Evolutionary conservation across 2,113 vertebrate genomes (phyloP).

Genomic region (Australoheros scitulus): DNA sequence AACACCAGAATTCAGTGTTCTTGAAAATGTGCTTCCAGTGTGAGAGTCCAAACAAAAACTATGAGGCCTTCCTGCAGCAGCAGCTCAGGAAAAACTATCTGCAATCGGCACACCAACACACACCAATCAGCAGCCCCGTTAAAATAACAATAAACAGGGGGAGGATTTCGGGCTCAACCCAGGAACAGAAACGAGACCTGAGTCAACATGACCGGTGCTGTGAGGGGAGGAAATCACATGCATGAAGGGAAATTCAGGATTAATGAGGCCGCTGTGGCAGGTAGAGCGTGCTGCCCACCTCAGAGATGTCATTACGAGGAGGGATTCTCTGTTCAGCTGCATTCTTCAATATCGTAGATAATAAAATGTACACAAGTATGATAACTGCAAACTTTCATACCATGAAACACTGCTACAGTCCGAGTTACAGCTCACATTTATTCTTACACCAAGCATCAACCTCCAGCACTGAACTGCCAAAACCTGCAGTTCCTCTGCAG

Average conservation of each 20-base stretch:
- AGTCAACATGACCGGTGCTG: fast-evolving
- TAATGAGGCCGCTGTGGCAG: background rate
- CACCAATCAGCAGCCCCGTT: conserved; percentile 10
- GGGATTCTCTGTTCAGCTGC: no score
- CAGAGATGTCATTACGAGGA: background rate
- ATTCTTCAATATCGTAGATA: no score
- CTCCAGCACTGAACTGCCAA: background rate
- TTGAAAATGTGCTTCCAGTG: no score
- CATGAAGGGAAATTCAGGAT: background rate
- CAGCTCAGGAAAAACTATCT: background rate
- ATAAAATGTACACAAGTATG: no score
- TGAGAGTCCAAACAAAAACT: background rate
- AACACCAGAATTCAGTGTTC: background rate
- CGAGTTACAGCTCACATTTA: background rate
- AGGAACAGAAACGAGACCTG: background rate
- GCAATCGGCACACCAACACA: background rate
- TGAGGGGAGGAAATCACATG: background rate
- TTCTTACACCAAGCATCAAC: background rate
- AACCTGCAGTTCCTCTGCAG: background rate
- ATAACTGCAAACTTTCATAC: background rate
- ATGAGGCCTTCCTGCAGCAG: background rate
- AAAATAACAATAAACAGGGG: background rate
- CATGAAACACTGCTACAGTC: background rate
- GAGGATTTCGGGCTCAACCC: background rate
- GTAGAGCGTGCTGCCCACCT: background rate